Evolutionary conservation across 2,888 invertebrate genomes (phyloP).

Genomic region (Antheraea yamamai): DNA sequence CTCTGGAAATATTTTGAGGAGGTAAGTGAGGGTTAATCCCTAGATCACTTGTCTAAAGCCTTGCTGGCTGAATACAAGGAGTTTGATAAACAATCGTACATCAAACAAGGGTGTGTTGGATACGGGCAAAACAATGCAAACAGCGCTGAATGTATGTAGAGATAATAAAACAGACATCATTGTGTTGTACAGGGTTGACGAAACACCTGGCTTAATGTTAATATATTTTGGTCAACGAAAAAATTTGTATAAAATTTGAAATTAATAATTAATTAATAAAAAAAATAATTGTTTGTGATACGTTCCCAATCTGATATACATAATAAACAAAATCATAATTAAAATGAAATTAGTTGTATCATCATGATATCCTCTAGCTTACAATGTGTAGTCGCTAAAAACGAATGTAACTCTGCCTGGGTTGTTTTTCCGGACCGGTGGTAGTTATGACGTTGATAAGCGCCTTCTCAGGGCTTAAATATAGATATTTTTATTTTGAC

Average conservation of each 20-base stretch:
- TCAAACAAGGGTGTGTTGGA: constrained; percentile 24
- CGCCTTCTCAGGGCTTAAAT: too few relatives aligned
- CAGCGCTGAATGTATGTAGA: constrained; percentile 32
- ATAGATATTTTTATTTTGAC: too few relatives aligned
- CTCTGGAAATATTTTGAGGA: not conserved
- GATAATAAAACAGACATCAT: constrained; percentile 45
- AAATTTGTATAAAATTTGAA: not conserved
- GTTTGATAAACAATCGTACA: not conserved
- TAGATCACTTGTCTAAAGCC: not conserved
- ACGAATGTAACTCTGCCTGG: too few relatives aligned
- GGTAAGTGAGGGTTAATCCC: not conserved
- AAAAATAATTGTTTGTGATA: not conserved
- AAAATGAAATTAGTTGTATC: too few relatives aligned
- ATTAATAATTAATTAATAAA: too few relatives aligned
- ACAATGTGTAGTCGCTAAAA: too few relatives aligned
- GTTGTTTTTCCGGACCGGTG: too few relatives aligned
- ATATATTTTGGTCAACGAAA: not conserved
- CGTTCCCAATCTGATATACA: too few relatives aligned
- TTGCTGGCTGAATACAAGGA: not conserved
- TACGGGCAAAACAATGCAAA: constrained; percentile 41
- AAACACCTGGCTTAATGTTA: constrained; percentile 1
- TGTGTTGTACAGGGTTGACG: constrained; percentile 39
- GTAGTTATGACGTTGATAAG: too few relatives aligned
- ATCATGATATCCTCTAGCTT: too few relatives aligned
- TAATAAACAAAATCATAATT: too few relatives aligned